These are phyloP conservation scores for Eledona agricola DNA, from an alignment of 2,888 invertebrate genomes.

Conservation along the genomic window DNA sequence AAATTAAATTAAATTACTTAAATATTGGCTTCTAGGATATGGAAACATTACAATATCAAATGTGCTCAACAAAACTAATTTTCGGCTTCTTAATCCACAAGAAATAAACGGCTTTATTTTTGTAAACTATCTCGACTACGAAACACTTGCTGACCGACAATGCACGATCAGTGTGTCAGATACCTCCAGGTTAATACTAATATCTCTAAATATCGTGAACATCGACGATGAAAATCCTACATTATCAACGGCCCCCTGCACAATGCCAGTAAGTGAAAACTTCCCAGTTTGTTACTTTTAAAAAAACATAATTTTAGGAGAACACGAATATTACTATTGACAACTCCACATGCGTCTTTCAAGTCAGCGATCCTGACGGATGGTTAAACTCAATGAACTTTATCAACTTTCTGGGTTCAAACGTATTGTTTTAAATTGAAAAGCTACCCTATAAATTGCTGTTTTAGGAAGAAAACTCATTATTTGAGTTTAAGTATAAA, in stretches of 20 bases:
- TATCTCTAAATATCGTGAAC: constrained; percentile 40
- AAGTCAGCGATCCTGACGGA: constrained; percentile 48
- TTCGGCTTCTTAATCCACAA: too few species aligned
- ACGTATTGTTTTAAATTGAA: too few species aligned
- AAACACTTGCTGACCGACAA: constrained; percentile 1
- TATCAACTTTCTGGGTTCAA: background rate
- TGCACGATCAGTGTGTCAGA: too few species aligned
- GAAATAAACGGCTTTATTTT: too few species aligned
- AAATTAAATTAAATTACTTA: too few species aligned
- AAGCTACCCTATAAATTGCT: too few species aligned
- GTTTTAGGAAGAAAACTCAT: constrained; percentile 38
- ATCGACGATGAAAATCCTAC: constrained; percentile 47
- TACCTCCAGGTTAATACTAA: background rate
- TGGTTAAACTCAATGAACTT: constrained; percentile 44
- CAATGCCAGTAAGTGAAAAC: constrained; percentile 40
- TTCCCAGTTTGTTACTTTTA: background rate
- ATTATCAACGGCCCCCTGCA: constrained; percentile 41
- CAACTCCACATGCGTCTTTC: constrained; percentile 40
- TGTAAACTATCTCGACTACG: constrained; percentile 1
- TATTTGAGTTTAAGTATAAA: constrained; percentile 42
- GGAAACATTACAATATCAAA: too few species aligned
- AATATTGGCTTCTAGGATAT: too few species aligned
- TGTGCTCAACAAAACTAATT: too few species aligned
- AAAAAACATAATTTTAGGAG: constrained; percentile 43
- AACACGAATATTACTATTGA: constrained; percentile 37